Conservation (phyloP, 2,888 invertebrate species). For the Papilio protenor region DNA sequence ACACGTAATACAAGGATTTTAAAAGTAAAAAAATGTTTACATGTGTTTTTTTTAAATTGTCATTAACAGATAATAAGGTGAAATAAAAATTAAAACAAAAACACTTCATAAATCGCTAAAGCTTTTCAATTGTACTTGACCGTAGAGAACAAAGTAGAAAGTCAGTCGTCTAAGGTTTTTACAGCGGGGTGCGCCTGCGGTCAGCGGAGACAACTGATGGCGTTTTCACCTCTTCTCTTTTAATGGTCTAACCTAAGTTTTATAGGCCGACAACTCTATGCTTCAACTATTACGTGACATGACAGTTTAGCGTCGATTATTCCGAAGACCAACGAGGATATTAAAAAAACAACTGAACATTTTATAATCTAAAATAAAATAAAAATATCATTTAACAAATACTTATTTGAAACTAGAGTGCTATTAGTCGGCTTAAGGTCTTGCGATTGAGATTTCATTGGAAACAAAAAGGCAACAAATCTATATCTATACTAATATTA, state of each 20-base stretch:
- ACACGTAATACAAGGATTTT: no score
- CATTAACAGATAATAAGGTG: neutral
- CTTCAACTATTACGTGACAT: constrained; percentile 8
- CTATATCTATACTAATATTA: no score
- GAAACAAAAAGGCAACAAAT: neutral
- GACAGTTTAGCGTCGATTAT: constrained; percentile 8
- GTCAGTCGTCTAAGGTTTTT: constrained; percentile 52
- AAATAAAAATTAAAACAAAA: neutral
- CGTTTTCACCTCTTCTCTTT: constrained; percentile 51
- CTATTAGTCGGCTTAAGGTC: no score
- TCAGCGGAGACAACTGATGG: constrained; percentile 48
- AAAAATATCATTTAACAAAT: no score
- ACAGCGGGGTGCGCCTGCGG: constrained; percentile 52
- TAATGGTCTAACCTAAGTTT: constrained; percentile 37
- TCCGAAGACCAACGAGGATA: neutral
- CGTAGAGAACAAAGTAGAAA: constrained; percentile 51
- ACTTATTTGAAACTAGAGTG: no score
- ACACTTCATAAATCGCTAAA: constrained; percentile 3
- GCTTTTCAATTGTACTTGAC: constrained; percentile 12
- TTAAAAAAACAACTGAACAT: no score
- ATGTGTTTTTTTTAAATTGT: neutral
- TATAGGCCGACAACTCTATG: constrained; percentile 33
- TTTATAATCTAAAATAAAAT: no score
- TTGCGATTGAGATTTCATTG: no score
- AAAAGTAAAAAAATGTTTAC: no score